Percentiles rank a stretch among this genome's conserved stretches.
These are phyloP conservation scores for Crotalus tigris DNA, from an alignment of 2,113 vertebrate species.

Conservation along the genomic window DNA sequence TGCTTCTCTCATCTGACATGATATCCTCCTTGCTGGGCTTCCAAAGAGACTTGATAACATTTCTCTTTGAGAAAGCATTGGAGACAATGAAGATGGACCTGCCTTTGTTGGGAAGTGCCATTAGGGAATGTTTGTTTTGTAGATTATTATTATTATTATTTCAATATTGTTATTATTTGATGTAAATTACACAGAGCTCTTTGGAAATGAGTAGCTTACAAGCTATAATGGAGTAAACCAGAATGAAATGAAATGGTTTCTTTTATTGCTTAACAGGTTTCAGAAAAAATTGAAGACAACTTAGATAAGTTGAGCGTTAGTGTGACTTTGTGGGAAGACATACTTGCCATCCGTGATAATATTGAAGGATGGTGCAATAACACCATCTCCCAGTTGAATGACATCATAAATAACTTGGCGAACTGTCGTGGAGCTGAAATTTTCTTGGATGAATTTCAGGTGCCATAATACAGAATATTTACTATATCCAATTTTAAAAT, in stretches of 20 bases:
- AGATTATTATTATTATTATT: neutral
- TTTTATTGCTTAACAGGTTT: constrained; percentile 69
- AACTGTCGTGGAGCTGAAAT: constrained; percentile 73
- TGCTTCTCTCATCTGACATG: neutral
- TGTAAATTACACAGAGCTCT: neutral
- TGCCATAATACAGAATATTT: constrained; percentile 47
- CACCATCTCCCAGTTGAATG: constrained; percentile 77
- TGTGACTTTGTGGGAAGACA: constrained; percentile 84
- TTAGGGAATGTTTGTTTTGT: neutral
- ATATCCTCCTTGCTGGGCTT: neutral
- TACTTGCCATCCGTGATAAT: constrained; percentile 79
- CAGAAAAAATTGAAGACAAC: constrained; percentile 87
- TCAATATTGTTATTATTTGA: neutral
- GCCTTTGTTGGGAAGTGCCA: neutral
- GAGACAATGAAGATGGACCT: neutral
- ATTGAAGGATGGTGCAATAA: constrained; percentile 81
- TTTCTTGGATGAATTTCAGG: constrained; percentile 84
- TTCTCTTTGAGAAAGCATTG: neutral
- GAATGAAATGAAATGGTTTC: neutral
- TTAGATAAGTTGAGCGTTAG: constrained; percentile 75
- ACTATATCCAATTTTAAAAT: neutral
- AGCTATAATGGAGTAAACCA: neutral
- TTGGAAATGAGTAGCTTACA: neutral
- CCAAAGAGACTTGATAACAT: neutral
- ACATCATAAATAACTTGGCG: constrained; percentile 73